phyloP scores from a whole-genome alignment of 2,113 vertebrate genomes.

The Sclerurus mexicanus region DNA sequence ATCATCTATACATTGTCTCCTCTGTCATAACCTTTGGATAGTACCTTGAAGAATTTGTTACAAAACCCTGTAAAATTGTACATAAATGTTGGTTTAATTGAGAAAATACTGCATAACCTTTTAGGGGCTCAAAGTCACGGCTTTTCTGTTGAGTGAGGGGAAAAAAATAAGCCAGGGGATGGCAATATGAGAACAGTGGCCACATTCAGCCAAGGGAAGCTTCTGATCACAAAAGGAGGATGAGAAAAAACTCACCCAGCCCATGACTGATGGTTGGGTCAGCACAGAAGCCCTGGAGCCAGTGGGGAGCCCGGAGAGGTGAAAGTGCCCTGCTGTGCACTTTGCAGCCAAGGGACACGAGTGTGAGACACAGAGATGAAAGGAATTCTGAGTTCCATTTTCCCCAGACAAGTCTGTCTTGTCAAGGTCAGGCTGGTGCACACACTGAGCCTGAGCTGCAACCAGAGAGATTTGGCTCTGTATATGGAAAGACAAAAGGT shows the following conservation, averaged over 20 bases:
- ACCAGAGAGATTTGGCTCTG: background rate
- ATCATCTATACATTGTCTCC: no score
- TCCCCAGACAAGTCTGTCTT: background rate
- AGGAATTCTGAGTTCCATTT: background rate
- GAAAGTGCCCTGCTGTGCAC: background rate
- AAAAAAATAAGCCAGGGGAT: background rate
- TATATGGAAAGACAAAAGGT: background rate
- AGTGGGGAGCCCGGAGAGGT: background rate
- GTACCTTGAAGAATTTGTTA: background rate
- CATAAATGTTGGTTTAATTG: background rate
- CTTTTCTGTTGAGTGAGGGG: background rate
- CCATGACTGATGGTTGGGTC: background rate
- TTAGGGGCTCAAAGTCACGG: background rate
- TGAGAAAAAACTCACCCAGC: background rate
- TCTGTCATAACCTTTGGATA: background rate
- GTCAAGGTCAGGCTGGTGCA: background rate
- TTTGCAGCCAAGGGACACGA: background rate
- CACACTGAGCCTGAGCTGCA: background rate
- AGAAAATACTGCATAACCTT: background rate
- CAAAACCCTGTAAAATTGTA: background rate
- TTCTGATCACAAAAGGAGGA: background rate
- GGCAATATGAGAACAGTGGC: background rate
- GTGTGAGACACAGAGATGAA: background rate
- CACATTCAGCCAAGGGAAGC: background rate
- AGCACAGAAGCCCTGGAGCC: background rate